Conservation (phyloP, 2,797 vertebrate genomes). For the Acestrorhynchus altus region DNA sequence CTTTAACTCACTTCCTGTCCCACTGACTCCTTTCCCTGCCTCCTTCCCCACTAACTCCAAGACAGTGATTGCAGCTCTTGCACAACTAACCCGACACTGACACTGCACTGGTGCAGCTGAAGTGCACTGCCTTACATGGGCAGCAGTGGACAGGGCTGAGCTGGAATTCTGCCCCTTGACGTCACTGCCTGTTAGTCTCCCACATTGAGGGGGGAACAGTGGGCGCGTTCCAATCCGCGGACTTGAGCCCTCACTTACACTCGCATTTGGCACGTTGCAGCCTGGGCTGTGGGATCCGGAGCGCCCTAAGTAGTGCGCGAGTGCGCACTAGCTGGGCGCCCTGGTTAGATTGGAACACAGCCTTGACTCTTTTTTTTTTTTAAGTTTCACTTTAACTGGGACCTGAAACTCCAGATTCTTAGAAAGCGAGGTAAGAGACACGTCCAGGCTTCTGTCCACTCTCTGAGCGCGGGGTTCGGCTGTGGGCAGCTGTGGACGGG, state of each 20-base stretch:
- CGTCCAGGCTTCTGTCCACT: constrained; percentile 21
- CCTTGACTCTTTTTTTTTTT: background rate
- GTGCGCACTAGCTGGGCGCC: background rate
- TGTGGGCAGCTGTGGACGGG: constrained; percentile 1
- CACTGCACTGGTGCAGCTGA: constrained; percentile 59
- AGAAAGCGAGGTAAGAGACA: constrained; percentile 82
- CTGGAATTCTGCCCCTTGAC: constrained; percentile 82
- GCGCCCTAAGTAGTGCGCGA: background rate
- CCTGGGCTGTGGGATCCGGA: background rate
- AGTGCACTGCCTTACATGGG: constrained; percentile 84
- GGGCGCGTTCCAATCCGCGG: background rate
- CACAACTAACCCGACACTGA: constrained; percentile 49
- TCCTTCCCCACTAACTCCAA: constrained; percentile 6
- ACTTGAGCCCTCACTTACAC: background rate
- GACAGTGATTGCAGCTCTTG: constrained; percentile 32
- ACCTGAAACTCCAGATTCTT: constrained; percentile 77
- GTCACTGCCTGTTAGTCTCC: constrained; percentile 83
- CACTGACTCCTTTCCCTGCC: background rate
- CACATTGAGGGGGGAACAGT: constrained; percentile 75
- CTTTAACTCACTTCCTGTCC: constrained; percentile 17
- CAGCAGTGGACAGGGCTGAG: constrained; percentile 74
- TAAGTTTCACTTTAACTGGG: constrained; percentile 80
- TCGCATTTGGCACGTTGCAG: background rate
- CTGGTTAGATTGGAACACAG: background rate
- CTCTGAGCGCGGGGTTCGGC: background rate